phyloP scores from a whole-genome alignment of 2,888 invertebrate species.

The Drosophila histrio region DNA sequence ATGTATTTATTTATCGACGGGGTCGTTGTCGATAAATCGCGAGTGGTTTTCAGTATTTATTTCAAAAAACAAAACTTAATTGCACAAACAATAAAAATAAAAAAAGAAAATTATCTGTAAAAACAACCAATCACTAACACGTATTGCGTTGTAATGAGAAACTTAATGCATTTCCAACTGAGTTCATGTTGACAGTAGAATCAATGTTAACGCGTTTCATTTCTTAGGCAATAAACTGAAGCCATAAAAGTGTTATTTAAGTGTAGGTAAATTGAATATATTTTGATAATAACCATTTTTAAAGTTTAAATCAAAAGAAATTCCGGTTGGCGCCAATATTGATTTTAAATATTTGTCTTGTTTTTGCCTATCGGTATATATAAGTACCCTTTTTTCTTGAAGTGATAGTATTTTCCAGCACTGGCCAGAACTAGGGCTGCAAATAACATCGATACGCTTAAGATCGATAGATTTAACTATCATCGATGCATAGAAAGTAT shows the following conservation, averaged over 20 bases:
- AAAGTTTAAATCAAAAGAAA: background rate
- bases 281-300: background rate
- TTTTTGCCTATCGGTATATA: background rate
- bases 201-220: slow-evolving; percentile 18
- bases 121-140: slow-evolving; percentile 32
- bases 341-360: background rate
- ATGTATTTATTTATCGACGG: slow-evolving; percentile 12
- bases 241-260: background rate
- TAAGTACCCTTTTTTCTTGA: background rate
- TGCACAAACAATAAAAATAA: slow-evolving; percentile 1
- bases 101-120: slow-evolving; percentile 2
- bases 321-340: background rate
- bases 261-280: background rate
- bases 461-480: no score
- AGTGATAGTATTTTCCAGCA: slow-evolving; percentile 2
- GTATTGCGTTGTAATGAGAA: slow-evolving; percentile 26
- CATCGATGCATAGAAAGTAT: no score
- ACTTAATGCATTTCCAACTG: slow-evolving; percentile 7
- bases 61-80: background rate
- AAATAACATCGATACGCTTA: no score
- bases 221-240: background rate
- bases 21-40: slow-evolving; percentile 13
- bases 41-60: slow-evolving; percentile 20
- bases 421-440: no score
- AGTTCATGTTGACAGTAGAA: slow-evolving; percentile 28